A percentile compares a stretch with the other conserved stretches of the same genome.
These are phyloP conservation scores for Tyria jacobaeae DNA, from an alignment of 2,888 invertebrate species.

Conservation along the genomic window DNA sequence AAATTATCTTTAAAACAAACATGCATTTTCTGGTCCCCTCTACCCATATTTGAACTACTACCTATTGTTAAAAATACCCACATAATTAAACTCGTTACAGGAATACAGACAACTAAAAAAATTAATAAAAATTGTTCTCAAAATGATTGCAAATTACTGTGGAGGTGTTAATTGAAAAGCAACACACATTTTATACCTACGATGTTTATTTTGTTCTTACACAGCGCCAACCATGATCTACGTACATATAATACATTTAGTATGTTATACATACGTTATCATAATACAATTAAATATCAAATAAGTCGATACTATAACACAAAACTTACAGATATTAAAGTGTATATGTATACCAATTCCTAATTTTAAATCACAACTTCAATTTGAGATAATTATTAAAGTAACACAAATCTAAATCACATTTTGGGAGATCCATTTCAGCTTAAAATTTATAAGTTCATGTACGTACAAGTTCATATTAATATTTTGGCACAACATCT, in stretches of 20 bases:
- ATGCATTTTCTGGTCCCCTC: neutral
- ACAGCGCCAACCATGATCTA: constrained; percentile 41
- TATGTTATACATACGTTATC: neutral
- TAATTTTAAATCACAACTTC: constrained; percentile 16
- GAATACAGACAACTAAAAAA: neutral
- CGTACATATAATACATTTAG: constrained; percentile 25
- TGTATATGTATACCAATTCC: constrained; percentile 11
- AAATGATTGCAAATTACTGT: constrained; percentile 37
- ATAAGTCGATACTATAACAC: neutral
- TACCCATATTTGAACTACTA: neutral
- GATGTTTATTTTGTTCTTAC: constrained; percentile 44
- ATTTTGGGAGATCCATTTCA: constrained; percentile 41
- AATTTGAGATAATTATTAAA: constrained; percentile 15
- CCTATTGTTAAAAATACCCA: neutral
- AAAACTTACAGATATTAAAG: neutral
- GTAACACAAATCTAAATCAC: constrained; percentile 22
- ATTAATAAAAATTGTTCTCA: constrained; percentile 9
- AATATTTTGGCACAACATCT: constrained; percentile 20
- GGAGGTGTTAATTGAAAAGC: constrained; percentile 54
- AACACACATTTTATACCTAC: constrained; percentile 40
- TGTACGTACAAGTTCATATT: neutral
- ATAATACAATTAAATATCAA: neutral
- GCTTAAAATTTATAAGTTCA: constrained; percentile 8
- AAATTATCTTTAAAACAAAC: neutral
- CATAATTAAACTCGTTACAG: neutral